Evolutionary conservation across 2,888 invertebrate genomes (phyloP).

Genomic region (Drosophila anomalata): DNA sequence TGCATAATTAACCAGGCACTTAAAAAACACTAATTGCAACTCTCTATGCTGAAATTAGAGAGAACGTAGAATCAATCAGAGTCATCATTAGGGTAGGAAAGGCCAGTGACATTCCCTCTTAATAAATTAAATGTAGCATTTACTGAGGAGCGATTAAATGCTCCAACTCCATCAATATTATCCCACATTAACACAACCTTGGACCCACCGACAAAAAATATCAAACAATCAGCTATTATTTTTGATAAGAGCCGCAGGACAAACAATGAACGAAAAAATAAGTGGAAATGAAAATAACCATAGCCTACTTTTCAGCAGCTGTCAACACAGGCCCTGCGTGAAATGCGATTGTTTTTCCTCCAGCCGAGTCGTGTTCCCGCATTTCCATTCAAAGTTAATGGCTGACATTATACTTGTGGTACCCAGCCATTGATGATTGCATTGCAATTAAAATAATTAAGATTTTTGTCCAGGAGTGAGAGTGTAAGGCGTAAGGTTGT

Average conservation of each 20-base stretch:
- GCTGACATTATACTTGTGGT: constrained; percentile 32
- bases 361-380: constrained; percentile 5
- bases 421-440: constrained; percentile 56
- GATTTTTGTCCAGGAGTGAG: constrained; percentile 43
- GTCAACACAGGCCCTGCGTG: constrained; percentile 44
- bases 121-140: constrained; percentile 19
- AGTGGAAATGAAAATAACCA: constrained; percentile 56
- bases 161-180: constrained; percentile 24
- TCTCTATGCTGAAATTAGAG: constrained; percentile 22
- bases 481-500: constrained; percentile 9
- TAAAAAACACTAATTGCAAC: constrained; percentile 54
- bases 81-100: not conserved
- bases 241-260: constrained; percentile 36
- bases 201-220: constrained; percentile 1
- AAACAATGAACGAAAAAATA: constrained; percentile 37
- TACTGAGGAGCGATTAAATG: constrained; percentile 2
- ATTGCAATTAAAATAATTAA: constrained; percentile 76
- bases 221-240: constrained; percentile 53
- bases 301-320: constrained; percentile 65
- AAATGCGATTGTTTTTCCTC: constrained; percentile 41
- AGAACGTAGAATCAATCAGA: constrained; percentile 4
- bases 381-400: constrained; percentile 38
- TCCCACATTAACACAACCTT: constrained; percentile 9
- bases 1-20: constrained; percentile 73
- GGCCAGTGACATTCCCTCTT: not conserved